These are phyloP conservation scores for Amphilophus citrinellus DNA, from an alignment of 2,113 vertebrate genomes.

Conservation along the genomic window DNA sequence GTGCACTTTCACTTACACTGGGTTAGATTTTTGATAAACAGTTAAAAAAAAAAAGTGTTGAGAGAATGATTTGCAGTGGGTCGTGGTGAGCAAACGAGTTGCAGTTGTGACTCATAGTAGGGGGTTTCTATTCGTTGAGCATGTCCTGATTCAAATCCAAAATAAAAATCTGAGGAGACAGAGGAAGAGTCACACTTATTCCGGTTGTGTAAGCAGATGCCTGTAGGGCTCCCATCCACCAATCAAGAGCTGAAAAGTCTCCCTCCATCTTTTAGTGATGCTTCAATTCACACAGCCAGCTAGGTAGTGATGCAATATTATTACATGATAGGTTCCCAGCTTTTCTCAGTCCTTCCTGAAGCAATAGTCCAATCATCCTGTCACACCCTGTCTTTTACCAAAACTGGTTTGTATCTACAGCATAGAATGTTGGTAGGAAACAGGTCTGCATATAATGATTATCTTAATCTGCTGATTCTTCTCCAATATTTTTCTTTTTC, in stretches of 20 bases:
- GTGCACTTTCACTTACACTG: neutral
- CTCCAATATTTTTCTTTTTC: neutral
- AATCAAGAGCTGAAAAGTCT: neutral
- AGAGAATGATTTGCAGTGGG: constrained; percentile 12
- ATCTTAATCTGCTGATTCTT: neutral
- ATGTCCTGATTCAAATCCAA: constrained; percentile 27
- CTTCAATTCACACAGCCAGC: constrained; percentile 15
- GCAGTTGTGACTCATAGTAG: constrained; percentile 11
- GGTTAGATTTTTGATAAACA: neutral
- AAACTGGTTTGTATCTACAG: neutral
- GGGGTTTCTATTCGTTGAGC: constrained; percentile 17
- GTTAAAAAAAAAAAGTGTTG: neutral
- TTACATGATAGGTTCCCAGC: neutral
- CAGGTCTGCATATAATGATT: neutral
- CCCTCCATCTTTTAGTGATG: constrained; percentile 1
- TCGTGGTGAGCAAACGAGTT: constrained; percentile 13
- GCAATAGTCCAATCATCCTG: neutral
- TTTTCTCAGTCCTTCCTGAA: neutral
- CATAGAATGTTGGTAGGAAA: neutral
- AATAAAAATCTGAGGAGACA: constrained; percentile 19
- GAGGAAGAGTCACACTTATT: neutral
- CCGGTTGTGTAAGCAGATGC: constrained; percentile 1
- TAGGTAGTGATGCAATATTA: neutral
- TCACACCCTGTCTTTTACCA: neutral
- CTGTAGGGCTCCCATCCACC: constrained; percentile 4